phyloP scores from a whole-genome alignment of 2,797 vertebrate species.

The Microcaecilia unicolor region DNA sequence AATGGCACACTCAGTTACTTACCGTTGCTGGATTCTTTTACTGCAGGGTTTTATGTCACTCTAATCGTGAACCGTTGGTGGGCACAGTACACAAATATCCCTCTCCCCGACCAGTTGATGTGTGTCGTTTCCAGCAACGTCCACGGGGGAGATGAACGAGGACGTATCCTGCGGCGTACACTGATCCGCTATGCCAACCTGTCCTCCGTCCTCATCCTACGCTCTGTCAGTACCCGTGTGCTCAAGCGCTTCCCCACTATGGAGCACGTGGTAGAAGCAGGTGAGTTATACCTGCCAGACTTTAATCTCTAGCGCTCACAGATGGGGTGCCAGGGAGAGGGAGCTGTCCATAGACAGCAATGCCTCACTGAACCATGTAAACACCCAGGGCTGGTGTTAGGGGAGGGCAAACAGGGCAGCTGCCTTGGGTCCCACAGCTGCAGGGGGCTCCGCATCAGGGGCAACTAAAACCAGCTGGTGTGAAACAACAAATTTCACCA shows the following conservation, averaged over 20 bases:
- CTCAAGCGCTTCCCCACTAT: slow-evolving; percentile 72
- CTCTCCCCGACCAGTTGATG: slow-evolving; percentile 84
- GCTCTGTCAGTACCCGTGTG: slow-evolving; percentile 79
- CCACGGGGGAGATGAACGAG: slow-evolving; percentile 69
- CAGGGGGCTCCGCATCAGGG: no score
- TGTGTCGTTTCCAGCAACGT: slow-evolving; percentile 78
- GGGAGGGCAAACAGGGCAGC: no score
- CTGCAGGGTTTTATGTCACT: slow-evolving; percentile 76
- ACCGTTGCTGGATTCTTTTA: rapidly evolving
- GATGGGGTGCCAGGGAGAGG: no score
- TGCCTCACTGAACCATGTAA: no score
- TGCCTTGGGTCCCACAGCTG: no score
- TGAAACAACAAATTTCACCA: no score
- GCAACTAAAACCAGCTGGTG: no score
- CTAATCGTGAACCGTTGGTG: slow-evolving; percentile 82
- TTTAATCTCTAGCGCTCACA: no score
- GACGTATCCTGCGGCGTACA: slow-evolving; percentile 68
- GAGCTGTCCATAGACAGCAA: no score
- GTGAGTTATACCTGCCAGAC: no score
- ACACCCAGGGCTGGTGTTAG: no score
- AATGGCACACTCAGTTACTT: no score
- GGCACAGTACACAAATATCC: slow-evolving; percentile 86
- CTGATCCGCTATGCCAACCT: slow-evolving; percentile 81
- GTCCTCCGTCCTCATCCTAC: slow-evolving; percentile 76
- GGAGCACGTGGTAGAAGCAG: slow-evolving; percentile 75